Evolutionary conservation across 2,888 invertebrate genomes (phyloP).

Genomic region (Zygothrica quintamaculata): DNA sequence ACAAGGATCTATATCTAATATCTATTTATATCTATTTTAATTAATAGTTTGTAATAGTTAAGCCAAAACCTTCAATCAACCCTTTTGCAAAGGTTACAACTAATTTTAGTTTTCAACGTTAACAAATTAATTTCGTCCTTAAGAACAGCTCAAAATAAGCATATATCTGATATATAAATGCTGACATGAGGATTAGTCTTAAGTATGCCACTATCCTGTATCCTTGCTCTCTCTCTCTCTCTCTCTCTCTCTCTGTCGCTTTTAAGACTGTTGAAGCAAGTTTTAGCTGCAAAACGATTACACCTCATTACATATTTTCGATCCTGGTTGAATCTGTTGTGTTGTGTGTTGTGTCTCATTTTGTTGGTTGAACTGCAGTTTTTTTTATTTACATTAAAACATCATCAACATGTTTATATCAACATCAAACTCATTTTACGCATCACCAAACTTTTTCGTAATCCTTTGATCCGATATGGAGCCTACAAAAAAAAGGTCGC

Average conservation of each 20-base stretch:
- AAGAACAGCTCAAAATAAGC: not conserved
- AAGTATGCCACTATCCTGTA: not conserved
- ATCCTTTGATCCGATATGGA: slow-evolving; percentile 74
- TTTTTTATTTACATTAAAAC: slow-evolving; percentile 80
- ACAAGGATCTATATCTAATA: not conserved
- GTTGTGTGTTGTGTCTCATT: slow-evolving; percentile 14
- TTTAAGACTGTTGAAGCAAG: slow-evolving; percentile 21
- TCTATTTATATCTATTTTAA: not conserved
- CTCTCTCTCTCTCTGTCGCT: too few species aligned
- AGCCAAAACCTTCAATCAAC: too few species aligned
- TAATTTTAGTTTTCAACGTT: too few species aligned
- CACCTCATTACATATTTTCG: slow-evolving; percentile 67
- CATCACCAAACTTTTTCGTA: slow-evolving; percentile 78
- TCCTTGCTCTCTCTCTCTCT: too few species aligned
- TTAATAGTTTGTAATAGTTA: too few species aligned
- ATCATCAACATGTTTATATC: slow-evolving; percentile 81
- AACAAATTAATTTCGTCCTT: too few species aligned
- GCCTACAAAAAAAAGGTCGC: slow-evolving; percentile 52
- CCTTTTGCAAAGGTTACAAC: too few species aligned
- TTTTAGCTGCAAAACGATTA: slow-evolving; percentile 57
- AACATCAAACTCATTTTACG: slow-evolving; percentile 80
- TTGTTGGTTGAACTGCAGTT: slow-evolving; percentile 40
- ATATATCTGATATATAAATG: not conserved
- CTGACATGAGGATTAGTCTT: not conserved
- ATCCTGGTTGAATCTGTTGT: not conserved